Evolutionary conservation across 2,797 vertebrate species (phyloP).

Genomic region (Enteromius trimaculatus): DNA sequence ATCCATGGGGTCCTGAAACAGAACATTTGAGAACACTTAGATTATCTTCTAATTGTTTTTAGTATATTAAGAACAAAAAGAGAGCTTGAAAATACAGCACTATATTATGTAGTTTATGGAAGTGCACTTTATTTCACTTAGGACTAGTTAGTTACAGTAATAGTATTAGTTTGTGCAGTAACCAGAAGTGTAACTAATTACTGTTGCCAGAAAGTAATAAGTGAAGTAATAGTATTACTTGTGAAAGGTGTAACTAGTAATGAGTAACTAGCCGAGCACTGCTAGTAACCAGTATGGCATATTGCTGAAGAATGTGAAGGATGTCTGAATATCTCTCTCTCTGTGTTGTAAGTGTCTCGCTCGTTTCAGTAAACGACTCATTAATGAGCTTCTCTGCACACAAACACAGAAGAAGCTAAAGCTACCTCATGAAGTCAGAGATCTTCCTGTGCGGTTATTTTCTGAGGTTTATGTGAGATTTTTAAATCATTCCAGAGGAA

Average conservation of each 20-base stretch:
- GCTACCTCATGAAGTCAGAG: constrained; percentile 10
- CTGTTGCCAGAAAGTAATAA: not conserved
- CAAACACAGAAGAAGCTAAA: not conserved
- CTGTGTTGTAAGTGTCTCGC: too few relatives aligned
- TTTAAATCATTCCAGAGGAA: constrained; percentile 8
- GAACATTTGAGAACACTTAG: too few relatives aligned
- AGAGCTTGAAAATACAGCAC: not conserved
- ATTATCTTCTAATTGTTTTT: too few relatives aligned
- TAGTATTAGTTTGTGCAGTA: not conserved
- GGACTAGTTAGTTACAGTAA: not conserved
- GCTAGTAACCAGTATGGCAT: constrained; percentile 72
- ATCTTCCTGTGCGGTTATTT: not conserved
- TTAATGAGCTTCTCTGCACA: not conserved
- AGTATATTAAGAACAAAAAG: not conserved
- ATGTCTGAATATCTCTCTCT: not conserved
- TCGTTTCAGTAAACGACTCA: too few relatives aligned
- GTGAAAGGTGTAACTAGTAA: not conserved
- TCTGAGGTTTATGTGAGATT: not conserved
- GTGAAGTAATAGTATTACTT: not conserved
- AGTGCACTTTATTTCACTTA: not conserved
- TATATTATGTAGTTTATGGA: not conserved
- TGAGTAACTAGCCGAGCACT: not conserved
- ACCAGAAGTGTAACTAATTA: not conserved
- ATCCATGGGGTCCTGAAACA: too few relatives aligned
- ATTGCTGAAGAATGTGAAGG: constrained; percentile 65